These are phyloP conservation scores for Lepidocolaptes lacrymiger DNA, from an alignment of 2,797 vertebrate genomes.

Conservation along the genomic window DNA sequence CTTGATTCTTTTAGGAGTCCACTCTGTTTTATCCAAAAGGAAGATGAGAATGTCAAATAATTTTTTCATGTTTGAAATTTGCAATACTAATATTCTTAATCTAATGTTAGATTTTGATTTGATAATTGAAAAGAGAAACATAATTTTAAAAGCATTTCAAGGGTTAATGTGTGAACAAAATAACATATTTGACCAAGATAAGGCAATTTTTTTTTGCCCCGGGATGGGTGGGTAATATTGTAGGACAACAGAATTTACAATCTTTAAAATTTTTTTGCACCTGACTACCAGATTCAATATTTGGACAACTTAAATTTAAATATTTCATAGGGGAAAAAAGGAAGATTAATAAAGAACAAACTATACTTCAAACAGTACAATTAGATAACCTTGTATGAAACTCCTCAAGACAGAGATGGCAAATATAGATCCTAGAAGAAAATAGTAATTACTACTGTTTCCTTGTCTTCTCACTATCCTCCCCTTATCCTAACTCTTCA, in stretches of 20 bases:
- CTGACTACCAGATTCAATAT: neutral
- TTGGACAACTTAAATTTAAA: neutral
- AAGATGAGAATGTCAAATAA: neutral
- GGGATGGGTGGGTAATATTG: neutral
- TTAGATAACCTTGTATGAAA: neutral
- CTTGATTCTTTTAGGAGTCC: neutral
- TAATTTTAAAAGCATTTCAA: neutral
- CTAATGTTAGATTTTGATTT: neutral
- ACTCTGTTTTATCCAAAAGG: neutral
- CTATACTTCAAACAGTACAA: neutral
- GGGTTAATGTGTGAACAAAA: neutral
- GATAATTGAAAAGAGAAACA: neutral
- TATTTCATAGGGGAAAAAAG: neutral
- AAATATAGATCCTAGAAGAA: neutral
- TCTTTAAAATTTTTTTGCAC: neutral
- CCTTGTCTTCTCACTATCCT: neutral
- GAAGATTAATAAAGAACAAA: neutral
- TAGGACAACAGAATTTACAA: neutral
- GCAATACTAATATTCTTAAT: neutral
- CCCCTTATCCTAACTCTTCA: neutral
- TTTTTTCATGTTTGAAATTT: neutral
- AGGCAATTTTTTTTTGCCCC: neutral
- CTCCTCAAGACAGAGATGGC: neutral
- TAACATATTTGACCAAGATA: neutral
- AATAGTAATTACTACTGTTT: neutral